Evolutionary conservation across 2,797 vertebrate species (phyloP).

Genomic region (Podarcis lilfordi): DNA sequence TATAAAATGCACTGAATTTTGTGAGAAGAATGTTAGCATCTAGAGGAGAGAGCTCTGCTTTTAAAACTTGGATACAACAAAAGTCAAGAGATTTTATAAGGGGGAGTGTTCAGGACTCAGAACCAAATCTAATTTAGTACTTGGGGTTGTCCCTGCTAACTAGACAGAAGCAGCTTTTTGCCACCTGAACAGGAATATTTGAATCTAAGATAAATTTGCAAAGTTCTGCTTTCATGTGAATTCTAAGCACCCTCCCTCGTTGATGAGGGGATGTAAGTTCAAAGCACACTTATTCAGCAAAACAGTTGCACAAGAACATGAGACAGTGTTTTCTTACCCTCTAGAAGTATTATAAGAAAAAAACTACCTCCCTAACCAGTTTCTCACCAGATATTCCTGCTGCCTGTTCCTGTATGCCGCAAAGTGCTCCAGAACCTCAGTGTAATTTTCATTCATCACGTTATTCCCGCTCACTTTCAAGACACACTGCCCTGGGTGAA

Average conservation of each 20-base stretch:
- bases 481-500: constrained; percentile 93
- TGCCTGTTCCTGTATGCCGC: constrained; percentile 84
- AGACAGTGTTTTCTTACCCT: neutral
- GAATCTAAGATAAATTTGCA: constrained; percentile 6
- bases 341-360: neutral
- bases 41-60: neutral
- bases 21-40: neutral
- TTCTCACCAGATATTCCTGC: constrained; percentile 82
- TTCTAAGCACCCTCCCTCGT: neutral
- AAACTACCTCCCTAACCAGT: neutral
- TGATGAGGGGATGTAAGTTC: neutral
- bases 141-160: neutral
- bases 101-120: neutral
- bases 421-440: constrained; percentile 93
- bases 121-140: neutral
- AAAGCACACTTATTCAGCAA: neutral
- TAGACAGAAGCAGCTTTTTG: neutral
- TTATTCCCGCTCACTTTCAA: constrained; percentile 93
- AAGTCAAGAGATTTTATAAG: neutral
- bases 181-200: neutral
- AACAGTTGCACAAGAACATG: constrained; percentile 20
- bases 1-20: neutral
- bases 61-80: constrained; percentile 7
- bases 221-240: neutral
- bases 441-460: constrained; percentile 80